Percentiles rank a stretch among this genome's conserved stretches.
These are phyloP conservation scores for Pyrocoelia pectoralis DNA, from an alignment of 2,888 invertebrate genomes.

Conservation along the genomic window DNA sequence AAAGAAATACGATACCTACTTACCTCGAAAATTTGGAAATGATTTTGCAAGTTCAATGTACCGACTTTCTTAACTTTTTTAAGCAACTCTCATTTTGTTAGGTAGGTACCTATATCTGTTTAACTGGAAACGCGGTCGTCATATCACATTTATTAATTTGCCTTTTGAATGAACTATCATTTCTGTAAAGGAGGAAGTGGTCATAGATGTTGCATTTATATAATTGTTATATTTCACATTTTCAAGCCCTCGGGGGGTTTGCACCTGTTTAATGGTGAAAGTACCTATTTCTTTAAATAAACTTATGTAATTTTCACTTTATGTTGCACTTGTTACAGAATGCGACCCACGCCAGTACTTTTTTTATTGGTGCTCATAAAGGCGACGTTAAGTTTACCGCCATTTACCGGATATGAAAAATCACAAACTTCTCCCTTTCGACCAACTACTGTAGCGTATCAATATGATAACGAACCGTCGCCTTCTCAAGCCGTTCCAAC, in stretches of 20 bases:
- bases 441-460: slow-evolving; percentile 34
- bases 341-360: background rate
- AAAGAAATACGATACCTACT: no score
- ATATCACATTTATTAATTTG: no score
- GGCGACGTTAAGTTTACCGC: background rate
- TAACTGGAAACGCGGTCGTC: no score
- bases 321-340: slow-evolving; percentile 28
- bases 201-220: no score
- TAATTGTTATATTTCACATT: no score
- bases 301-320: background rate
- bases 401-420: slow-evolving; percentile 16
- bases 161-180: no score
- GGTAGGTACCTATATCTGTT: no score
- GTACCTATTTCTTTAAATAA: background rate
- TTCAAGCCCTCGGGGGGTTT: background rate
- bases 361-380: background rate
- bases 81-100: no score
- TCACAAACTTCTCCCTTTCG: slow-evolving; percentile 39
- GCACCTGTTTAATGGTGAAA: background rate
- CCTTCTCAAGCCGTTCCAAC: slow-evolving; percentile 42
- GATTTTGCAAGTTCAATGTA: no score
- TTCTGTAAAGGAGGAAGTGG: no score
- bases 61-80: no score
- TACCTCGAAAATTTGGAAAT: no score
- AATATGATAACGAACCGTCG: slow-evolving; percentile 33